Conservation (phyloP, 2,113 vertebrate genomes). For the Cyphomyrus plagiostoma region DNA sequence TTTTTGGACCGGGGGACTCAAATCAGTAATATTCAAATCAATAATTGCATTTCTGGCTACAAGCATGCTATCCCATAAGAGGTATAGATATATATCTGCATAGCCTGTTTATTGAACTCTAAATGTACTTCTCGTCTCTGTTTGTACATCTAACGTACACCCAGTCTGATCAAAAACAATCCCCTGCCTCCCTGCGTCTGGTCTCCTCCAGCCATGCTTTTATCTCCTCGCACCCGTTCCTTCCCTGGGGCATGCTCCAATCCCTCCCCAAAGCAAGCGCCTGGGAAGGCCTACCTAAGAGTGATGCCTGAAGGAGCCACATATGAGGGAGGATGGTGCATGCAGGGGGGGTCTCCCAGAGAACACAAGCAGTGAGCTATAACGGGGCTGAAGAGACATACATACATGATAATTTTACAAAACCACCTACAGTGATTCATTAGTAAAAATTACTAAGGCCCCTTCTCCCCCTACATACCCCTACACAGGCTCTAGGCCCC, state of each 20-base stretch:
- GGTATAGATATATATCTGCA: background rate
- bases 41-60: no score
- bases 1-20: background rate
- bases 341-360: background rate
- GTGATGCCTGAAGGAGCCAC: background rate
- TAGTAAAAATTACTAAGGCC: background rate
- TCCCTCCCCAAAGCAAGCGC: background rate
- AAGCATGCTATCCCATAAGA: no score
- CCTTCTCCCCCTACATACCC: background rate
- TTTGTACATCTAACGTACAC: background rate
- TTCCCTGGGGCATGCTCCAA: background rate
- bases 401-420: background rate
- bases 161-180: background rate
- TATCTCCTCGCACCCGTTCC: background rate
- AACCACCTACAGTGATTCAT: background rate
- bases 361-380: background rate
- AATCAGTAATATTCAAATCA: background rate
- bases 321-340: background rate
- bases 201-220: background rate
- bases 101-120: background rate
- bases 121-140: background rate
- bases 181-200: background rate
- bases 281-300: background rate
- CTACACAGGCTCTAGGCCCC: slow-evolving; percentile 65
- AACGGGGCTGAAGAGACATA: background rate